A percentile compares a stretch with the other conserved stretches of the same genome.
These are phyloP conservation scores for Todiramphus chloris DNA, from an alignment of 2,113 vertebrate genomes.

Conservation along the genomic window DNA sequence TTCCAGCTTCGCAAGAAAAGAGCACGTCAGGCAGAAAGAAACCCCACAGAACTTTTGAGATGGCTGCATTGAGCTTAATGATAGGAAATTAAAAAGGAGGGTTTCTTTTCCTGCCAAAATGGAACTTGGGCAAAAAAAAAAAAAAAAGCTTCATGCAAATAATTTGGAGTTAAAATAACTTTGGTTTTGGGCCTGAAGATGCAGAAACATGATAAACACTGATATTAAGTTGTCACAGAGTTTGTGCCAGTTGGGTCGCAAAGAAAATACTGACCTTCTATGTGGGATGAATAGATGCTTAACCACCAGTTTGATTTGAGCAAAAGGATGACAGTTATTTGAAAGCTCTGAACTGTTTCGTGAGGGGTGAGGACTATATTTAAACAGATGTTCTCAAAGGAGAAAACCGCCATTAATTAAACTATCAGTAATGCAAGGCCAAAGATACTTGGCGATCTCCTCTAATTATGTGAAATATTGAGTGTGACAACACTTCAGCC, in stretches of 20 bases:
- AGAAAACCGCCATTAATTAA: background rate
- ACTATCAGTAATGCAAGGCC: conserved; percentile 31
- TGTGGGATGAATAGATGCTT: background rate
- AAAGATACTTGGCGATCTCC: background rate
- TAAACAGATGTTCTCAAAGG: conserved; percentile 36
- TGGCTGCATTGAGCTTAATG: background rate
- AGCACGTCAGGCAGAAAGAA: background rate
- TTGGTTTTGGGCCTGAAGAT: background rate
- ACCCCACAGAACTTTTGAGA: background rate
- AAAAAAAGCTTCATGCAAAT: background rate
- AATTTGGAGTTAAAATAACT: background rate
- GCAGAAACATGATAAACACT: background rate
- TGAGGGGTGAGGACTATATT: background rate
- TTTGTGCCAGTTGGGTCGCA: conserved; percentile 19
- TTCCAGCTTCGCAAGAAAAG: background rate
- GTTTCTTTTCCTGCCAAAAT: conserved; percentile 13
- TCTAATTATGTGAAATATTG: conserved; percentile 11
- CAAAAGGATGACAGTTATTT: background rate
- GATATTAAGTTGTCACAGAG: conserved; percentile 19
- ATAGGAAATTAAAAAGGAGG: conserved; percentile 19
- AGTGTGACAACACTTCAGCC: background rate
- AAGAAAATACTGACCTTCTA: background rate
- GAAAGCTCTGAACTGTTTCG: background rate
- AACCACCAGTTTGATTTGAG: background rate
- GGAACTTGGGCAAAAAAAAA: background rate